phyloP scores from a whole-genome alignment of 1,140 invertebrate genomes.

The Lucilia sericata region DNA sequence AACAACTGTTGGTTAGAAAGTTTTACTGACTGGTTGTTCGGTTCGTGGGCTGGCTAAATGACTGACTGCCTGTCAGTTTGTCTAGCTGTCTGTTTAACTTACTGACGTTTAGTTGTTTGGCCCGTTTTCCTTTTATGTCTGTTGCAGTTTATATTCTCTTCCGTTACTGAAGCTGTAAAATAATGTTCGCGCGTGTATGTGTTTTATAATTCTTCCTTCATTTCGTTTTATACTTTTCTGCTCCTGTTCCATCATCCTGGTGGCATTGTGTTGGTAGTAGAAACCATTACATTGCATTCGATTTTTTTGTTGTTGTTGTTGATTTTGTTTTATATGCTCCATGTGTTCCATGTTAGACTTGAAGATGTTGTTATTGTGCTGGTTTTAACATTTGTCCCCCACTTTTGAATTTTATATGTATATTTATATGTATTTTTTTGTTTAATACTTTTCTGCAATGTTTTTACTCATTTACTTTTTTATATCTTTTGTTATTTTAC shows the following conservation, averaged over 20 bases:
- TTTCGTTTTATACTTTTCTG: neutral
- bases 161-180: slow-evolving; percentile 26
- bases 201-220: neutral
- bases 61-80: neutral
- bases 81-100: neutral
- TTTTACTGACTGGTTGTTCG: neutral
- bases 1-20: slow-evolving; percentile 31
- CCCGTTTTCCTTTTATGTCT: slow-evolving; percentile 34
- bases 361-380: neutral
- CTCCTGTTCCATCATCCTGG: neutral
- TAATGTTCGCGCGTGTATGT: slow-evolving; percentile 20
- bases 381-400: too few species aligned
- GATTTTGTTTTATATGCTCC: neutral
- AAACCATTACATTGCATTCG: slow-evolving; percentile 13
- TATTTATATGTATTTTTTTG: too few species aligned
- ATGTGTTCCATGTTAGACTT: neutral
- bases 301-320: neutral
- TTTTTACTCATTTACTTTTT: too few species aligned
- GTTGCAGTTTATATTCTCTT: slow-evolving; percentile 35
- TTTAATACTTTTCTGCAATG: too few species aligned
- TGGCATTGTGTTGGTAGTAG: neutral
- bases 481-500: neutral
- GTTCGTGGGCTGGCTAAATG: neutral
- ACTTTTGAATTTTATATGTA: too few species aligned
- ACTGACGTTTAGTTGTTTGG: slow-evolving; percentile 34